Evolutionary conservation across 1,140 invertebrate species (phyloP), one percentile per base, ranked within the genome.

Genomic region (Ceratina australensis): DNA sequence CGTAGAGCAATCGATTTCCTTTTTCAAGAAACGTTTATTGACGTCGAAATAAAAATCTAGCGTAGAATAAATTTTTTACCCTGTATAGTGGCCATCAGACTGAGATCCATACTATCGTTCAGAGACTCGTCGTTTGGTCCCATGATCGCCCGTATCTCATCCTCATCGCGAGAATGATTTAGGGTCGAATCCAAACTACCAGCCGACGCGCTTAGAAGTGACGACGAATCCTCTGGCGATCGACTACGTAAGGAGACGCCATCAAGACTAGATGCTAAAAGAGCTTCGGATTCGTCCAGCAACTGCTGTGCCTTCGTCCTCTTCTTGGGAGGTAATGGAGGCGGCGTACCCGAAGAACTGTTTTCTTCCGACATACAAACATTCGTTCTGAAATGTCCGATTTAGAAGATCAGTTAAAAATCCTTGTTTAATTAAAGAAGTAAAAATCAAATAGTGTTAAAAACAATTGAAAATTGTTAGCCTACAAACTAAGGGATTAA

Each of bases 181-280:
- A 97, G 89, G 86, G 96, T 96, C 0, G 96, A 97, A 90, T 97
- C 97, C 78, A 97, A 91, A 77, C 96, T 97, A 52, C 96, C 96
- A 80, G 95, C 96, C 79, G 95, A 95, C 67, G 95, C 95, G 54
- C 95, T 95, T 66, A 96, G 92, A 47, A 96, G 92, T 54, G 95
- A 95, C 79, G 94, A 94, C 52, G 94, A 95, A 87, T 95, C 95
- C 87, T 95, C 94, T 49, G 94, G 95, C 16, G 94, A 95, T 78
- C 93, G 93, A 71, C 94, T 95, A 42, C 94, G 91, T 63, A 95
- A 90, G 15, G 94, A 95, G 18, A 95, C 92, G 73, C 94, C 92
- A 89, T 95, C 94, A 49, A 94, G 92, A 91, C 93, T 94, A 83
- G 92, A 93, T 65, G 92, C 91, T 61, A 93, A 87, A 28, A 94